These are phyloP conservation scores for Drosophila auraria DNA, from an alignment of 1,140 invertebrate species.

Conservation along the genomic window DNA sequence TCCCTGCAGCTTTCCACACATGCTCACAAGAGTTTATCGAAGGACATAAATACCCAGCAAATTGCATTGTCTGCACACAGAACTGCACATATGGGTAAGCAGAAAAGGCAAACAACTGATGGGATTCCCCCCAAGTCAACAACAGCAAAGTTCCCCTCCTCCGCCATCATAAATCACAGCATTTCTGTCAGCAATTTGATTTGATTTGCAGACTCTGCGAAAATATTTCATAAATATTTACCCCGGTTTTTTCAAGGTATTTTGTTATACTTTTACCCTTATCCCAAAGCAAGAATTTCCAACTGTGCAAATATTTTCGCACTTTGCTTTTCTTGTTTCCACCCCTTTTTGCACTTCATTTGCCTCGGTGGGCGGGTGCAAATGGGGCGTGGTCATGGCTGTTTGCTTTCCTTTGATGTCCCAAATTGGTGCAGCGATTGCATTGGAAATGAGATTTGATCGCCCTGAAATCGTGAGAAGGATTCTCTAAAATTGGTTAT, in stretches of 20 bases:
- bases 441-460: constrained; percentile 38
- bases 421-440: constrained; percentile 52
- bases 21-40: constrained; percentile 28
- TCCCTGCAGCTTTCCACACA: constrained; percentile 37
- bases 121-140: constrained; percentile 18
- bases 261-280: constrained; percentile 11
- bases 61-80: constrained; percentile 40
- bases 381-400: constrained; percentile 5
- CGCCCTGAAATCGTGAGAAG: constrained; percentile 31
- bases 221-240: constrained; percentile 60
- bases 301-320: constrained; percentile 59
- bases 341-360: constrained; percentile 43
- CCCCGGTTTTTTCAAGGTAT: constrained; percentile 20
- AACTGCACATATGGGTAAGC: constrained; percentile 17
- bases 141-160: background rate
- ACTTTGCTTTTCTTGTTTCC: constrained; percentile 6
- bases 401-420: constrained; percentile 40
- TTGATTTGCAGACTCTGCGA: constrained; percentile 50
- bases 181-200: constrained; percentile 55
- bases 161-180: constrained; percentile 24
- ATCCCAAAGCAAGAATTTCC: too few relatives aligned
- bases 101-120: constrained; percentile 2
- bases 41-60: constrained; percentile 34
- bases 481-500: background rate
- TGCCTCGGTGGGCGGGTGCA: constrained; percentile 13